Evolutionary conservation across 2,888 invertebrate species (phyloP).

Genomic region (Troides aeacus): DNA sequence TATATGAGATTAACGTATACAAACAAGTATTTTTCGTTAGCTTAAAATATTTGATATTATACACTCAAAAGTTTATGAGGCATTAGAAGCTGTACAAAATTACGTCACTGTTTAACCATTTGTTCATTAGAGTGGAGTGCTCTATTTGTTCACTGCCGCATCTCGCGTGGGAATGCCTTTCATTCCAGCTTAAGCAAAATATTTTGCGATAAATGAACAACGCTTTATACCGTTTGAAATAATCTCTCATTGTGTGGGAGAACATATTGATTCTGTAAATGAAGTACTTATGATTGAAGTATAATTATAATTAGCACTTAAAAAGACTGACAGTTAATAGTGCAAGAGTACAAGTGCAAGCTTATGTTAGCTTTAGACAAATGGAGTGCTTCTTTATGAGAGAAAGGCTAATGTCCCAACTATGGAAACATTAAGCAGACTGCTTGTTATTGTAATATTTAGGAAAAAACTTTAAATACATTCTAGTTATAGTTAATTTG

Average conservation of each 20-base stretch:
- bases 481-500: too few species aligned
- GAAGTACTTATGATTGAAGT: background rate
- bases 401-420: too few species aligned
- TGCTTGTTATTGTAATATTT: too few species aligned
- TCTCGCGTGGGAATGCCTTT: constrained; percentile 31
- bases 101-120: constrained; percentile 24
- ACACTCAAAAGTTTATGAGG: constrained; percentile 10
- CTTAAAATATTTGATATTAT: background rate
- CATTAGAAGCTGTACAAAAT: constrained; percentile 14
- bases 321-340: too few species aligned
- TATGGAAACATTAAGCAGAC: too few species aligned
- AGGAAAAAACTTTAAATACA: background rate
- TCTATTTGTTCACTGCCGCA: constrained; percentile 37
- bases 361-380: too few species aligned
- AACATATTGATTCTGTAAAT: background rate
- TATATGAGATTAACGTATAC: too few species aligned
- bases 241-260: too few species aligned
- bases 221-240: background rate
- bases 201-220: constrained; percentile 32
- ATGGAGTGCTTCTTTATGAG: too few species aligned
- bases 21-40: background rate
- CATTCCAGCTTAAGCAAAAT: constrained; percentile 36
- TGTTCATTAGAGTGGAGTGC: constrained; percentile 39
- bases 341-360: too few species aligned
- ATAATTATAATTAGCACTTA: too few species aligned